Base-by-base conservation (phyloP, 2,888 invertebrate species). In the Notodonta dromedarius region DNA sequence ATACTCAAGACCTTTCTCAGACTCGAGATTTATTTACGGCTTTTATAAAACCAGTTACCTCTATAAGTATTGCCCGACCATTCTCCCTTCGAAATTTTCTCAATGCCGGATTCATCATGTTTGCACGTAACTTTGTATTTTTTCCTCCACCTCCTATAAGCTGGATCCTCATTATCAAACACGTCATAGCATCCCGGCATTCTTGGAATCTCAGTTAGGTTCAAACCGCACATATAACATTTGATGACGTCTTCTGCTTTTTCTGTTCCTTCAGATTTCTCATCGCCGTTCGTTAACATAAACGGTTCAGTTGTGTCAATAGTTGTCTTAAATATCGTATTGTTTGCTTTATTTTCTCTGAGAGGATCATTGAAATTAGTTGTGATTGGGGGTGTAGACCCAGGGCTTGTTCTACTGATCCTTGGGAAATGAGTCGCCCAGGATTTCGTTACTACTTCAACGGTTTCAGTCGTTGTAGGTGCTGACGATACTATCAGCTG, bases 191-290 rank as follows among this genome's bases (percentile, higher is more conserved):
- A 87, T 6, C 42, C 16, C 3, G 62, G 60, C 24, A n/a, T 35
- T 8, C 72, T 42, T 8, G 73, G 74, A 5, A 81, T 66, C 1
- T 65, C 70, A 0, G 56, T n/a, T 0, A 58, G 9, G 7, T 77
- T 58, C 16, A 82, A 54, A 0, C 85, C 86, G 58, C 86, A 86
- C 12, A 65, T 58, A 52, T 73, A 85, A 60, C 86, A 86, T 14
- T 58, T 69, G 5, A 24, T 42, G 0, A n/a, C 44, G 9, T 12
- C 11, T 46, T 16, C 6, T 35, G 55, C 12, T 13, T 40, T 51
- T 52, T 1, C n/a, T 14, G 0, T 12, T 48, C 14, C 11, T 56
- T 7, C 7, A 5, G 16, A 1, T 48, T 24, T 24, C 24, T 24
- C 24, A 24, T 24, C 24, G 24, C 46, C 16, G 14, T n/a, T 14